These are phyloP conservation scores for Anseranas semipalmata DNA, from an alignment of 2,113 vertebrate genomes.

Conservation along the genomic window DNA sequence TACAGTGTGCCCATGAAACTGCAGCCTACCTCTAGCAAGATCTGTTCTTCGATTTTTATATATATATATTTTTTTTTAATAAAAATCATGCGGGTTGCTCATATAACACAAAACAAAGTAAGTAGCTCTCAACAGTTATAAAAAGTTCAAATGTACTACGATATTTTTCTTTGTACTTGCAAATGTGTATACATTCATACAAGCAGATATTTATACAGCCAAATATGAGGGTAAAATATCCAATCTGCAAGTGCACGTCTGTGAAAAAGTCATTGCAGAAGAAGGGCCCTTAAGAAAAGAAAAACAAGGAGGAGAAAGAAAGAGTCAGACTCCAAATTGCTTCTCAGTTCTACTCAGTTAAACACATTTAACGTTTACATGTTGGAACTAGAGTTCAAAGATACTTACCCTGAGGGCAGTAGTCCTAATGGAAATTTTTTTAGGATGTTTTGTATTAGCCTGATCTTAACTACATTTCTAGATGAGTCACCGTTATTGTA, in stretches of 20 bases:
- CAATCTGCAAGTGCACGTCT: neutral
- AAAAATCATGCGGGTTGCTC: neutral
- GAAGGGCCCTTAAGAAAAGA: neutral
- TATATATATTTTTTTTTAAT: neutral
- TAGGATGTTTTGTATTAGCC: slow-evolving; percentile 66
- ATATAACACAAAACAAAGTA: neutral
- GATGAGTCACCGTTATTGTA: slow-evolving; percentile 65
- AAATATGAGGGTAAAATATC: neutral
- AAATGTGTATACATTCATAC: neutral
- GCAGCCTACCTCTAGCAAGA: accelerated
- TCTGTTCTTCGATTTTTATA: neutral
- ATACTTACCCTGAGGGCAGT: slow-evolving; percentile 12
- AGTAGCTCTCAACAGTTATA: neutral
- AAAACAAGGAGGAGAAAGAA: neutral
- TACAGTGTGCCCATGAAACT: neutral
- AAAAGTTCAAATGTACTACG: neutral
- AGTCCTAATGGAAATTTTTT: slow-evolving; percentile 43
- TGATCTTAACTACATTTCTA: slow-evolving; percentile 65
- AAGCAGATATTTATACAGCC: neutral
- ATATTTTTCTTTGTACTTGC: neutral
- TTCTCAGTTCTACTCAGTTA: neutral
- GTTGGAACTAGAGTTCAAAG: slow-evolving; percentile 68
- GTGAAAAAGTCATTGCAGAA: neutral
- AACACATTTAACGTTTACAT: neutral
- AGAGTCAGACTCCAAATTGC: neutral